Percentiles rank a stretch among this genome's conserved stretches.
These are phyloP conservation scores for Tupaia tana DNA, from an alignment of 2,113 vertebrate species.

Conservation along the genomic window DNA sequence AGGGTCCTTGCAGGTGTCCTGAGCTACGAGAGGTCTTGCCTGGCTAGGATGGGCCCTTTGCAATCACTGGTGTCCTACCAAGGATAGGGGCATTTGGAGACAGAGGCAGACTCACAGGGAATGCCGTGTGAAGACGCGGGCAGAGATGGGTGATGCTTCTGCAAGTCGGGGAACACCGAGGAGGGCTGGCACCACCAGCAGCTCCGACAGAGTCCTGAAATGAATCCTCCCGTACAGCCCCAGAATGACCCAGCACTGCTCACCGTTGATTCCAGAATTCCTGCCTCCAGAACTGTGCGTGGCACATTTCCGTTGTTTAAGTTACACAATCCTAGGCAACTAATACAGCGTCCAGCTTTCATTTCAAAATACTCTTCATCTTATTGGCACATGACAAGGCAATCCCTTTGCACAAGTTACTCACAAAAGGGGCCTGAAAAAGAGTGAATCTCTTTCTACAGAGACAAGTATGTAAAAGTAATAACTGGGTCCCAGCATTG, in stretches of 20 bases:
- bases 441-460: neutral
- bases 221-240: no score
- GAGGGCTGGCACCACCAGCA: neutral
- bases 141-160: neutral
- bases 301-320: neutral
- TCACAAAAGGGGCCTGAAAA: neutral
- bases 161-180: neutral
- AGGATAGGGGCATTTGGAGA: neutral
- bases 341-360: no score
- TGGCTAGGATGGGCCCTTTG: neutral
- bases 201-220: no score
- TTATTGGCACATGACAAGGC: neutral
- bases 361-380: neutral
- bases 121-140: neutral
- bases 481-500: neutral
- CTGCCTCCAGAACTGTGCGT: neutral
- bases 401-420: no score
- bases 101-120: neutral
- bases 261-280: neutral
- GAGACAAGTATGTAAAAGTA: fast-evolving
- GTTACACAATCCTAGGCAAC: neutral
- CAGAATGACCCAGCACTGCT: neutral
- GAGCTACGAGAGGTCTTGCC: neutral
- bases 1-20: neutral
- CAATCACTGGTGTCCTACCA: no score